Evolutionary conservation across 2,797 vertebrate genomes (phyloP).

Genomic region (Anabacerthia variegaticeps): DNA sequence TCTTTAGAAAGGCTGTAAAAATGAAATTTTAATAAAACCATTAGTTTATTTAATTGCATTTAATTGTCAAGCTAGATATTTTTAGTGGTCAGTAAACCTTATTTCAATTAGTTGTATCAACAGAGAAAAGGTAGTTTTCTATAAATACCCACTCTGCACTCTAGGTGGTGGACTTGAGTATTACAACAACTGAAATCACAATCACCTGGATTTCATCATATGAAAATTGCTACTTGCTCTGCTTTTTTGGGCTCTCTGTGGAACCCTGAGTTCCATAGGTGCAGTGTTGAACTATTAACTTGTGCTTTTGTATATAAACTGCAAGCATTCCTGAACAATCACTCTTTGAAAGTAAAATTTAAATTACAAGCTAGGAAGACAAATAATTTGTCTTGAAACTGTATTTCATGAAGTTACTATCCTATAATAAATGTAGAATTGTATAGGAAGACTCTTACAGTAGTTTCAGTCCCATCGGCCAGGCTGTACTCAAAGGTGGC

Average conservation of each 20-base stretch:
- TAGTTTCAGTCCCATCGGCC: slow-evolving; percentile 90
- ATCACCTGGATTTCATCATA: not conserved
- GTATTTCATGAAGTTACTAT: not conserved
- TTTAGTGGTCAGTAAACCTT: not conserved
- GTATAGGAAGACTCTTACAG: slow-evolving; percentile 72
- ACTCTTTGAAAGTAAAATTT: not conserved
- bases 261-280: not conserved
- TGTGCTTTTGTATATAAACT: not conserved
- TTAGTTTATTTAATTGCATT: not conserved
- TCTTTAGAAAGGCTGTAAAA: not conserved
- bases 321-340: not conserved
- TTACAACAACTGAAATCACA: not conserved
- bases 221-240: not conserved
- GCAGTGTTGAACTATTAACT: not conserved
- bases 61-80: not conserved
- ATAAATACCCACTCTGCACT: not conserved
- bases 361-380: not conserved
- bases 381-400: not conserved
- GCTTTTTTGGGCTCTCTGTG: not conserved
- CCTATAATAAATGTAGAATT: not conserved
- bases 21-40: not conserved
- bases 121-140: not conserved
- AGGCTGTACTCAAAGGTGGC: slow-evolving; percentile 86
- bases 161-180: not conserved
- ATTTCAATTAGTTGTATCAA: not conserved